phyloP scores from a whole-genome alignment of 2,797 vertebrate genomes.

The Peromyscus attwateri region DNA sequence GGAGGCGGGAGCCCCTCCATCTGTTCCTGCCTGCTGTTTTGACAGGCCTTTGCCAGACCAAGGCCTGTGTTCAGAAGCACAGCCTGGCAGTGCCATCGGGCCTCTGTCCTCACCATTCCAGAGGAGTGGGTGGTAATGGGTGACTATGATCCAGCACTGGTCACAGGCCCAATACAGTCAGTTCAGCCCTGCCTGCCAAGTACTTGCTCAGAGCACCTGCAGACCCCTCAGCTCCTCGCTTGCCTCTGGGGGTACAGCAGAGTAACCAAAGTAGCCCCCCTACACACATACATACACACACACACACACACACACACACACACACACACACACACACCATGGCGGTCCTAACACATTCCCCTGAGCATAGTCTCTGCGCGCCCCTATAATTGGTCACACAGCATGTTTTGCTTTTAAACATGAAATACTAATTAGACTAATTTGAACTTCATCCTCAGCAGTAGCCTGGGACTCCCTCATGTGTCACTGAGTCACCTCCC shows the following conservation, averaged over 20 bases:
- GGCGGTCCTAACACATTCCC: neutral
- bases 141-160: accelerated
- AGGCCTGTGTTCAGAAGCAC: neutral
- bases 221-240: neutral
- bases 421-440: neutral
- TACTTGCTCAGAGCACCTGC: neutral
- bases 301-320: too few species aligned
- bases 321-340: neutral
- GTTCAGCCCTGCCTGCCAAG: neutral
- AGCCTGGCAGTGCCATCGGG: neutral
- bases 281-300: too few species aligned
- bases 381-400: accelerated
- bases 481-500: too few species aligned
- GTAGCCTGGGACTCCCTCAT: too few species aligned
- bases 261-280: neutral
- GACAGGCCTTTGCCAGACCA: too few species aligned
- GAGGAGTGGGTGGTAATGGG: neutral
- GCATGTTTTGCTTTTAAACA: neutral
- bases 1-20: neutral
- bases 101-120: neutral
- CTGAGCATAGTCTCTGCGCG: neutral
- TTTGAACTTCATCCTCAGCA: neutral
- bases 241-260: neutral
- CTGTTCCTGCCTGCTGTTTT: neutral
- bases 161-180: neutral